Conservation (phyloP, 2,113 vertebrate genomes). For the Sterna hirundo region DNA sequence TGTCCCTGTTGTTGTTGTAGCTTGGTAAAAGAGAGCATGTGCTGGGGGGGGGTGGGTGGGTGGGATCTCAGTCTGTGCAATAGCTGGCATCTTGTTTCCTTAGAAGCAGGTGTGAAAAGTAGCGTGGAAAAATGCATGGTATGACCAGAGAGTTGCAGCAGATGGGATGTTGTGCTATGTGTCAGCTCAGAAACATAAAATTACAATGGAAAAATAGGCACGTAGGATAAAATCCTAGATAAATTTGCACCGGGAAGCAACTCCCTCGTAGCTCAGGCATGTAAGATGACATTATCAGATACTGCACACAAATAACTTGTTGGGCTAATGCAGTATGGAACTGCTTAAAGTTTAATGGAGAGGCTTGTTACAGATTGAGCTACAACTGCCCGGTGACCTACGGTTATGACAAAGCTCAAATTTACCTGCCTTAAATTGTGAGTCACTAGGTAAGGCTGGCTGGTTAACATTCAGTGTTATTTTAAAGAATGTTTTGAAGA, state of each 20-base stretch:
- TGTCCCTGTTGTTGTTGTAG: background rate
- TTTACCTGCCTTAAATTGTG: background rate
- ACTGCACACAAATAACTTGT: background rate
- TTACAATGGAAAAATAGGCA: background rate
- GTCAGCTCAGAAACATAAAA: background rate
- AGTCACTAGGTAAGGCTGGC: background rate
- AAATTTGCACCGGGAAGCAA: background rate
- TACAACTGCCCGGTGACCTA: accelerated
- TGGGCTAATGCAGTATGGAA: background rate
- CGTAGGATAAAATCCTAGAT: background rate
- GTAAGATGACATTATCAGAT: background rate
- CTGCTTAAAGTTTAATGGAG: background rate
- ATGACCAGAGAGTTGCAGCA: background rate
- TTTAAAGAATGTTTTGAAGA: background rate
- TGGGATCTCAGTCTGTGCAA: background rate
- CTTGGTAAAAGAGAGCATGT: background rate
- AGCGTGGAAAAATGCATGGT: background rate
- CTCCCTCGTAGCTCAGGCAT: background rate
- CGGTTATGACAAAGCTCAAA: background rate
- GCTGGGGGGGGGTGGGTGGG: background rate
- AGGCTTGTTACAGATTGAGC: background rate
- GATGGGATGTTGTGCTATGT: background rate
- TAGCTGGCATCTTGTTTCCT: background rate
- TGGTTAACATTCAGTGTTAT: background rate
- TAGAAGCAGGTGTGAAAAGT: background rate